Conservation (phyloP, 2,888 invertebrate genomes). For the Adelphocoris suturalis region DNA sequence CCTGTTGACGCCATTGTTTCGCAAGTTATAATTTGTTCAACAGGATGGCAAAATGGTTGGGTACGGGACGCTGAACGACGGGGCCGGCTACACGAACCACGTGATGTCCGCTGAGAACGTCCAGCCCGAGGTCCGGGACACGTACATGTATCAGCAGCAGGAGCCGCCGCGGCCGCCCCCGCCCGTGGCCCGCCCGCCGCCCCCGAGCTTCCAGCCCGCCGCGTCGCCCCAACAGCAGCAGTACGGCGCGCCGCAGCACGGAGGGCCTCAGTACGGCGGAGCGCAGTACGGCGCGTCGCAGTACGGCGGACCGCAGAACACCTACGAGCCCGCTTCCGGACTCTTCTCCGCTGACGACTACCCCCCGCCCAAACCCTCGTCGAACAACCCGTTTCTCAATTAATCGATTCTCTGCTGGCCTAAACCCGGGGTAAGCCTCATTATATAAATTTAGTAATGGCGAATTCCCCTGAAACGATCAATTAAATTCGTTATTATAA, state of each 20-base stretch:
- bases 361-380: constrained; percentile 29
- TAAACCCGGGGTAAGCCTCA: constrained; percentile 33
- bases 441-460: not conserved
- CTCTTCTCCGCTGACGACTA: constrained; percentile 59
- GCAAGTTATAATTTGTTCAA: not conserved
- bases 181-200: constrained; percentile 59
- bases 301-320: not conserved
- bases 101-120: constrained; percentile 82
- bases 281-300: constrained; percentile 22
- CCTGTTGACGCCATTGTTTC: no score
- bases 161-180: constrained; percentile 76
- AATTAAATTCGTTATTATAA: not conserved
- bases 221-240: not conserved
- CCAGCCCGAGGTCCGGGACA: constrained; percentile 83
- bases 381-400: constrained; percentile 71
- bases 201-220: constrained; percentile 41
- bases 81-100: constrained; percentile 80
- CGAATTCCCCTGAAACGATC: not conserved
- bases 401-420: not conserved
- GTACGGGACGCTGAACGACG: constrained; percentile 81
- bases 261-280: not conserved
- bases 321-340: constrained; percentile 29
- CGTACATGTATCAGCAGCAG: constrained; percentile 81
- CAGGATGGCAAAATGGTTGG: constrained; percentile 78
- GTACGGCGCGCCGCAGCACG: not conserved